These are phyloP conservation scores for Oryzias celebensis DNA, from an alignment of 2,113 vertebrate species.

Conservation along the genomic window DNA sequence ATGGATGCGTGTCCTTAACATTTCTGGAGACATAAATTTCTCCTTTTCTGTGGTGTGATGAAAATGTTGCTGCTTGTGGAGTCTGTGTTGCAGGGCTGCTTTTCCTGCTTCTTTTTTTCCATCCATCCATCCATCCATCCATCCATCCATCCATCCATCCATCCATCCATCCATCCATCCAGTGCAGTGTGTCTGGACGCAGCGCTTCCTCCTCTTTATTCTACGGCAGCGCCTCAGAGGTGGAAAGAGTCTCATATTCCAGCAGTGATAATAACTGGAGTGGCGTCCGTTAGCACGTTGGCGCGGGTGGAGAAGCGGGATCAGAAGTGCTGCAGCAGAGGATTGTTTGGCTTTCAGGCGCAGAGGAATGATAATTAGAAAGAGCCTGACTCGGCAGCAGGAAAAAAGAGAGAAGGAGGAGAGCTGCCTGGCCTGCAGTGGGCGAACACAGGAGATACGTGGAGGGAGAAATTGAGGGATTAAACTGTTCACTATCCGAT, in stretches of 20 bases:
- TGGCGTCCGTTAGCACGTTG: conserved; percentile 17
- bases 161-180: conserved; percentile 24
- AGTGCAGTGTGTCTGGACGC: conserved; percentile 33
- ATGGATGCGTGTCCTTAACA: too few relatives aligned
- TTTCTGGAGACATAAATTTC: too few relatives aligned
- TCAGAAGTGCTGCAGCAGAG: conserved; percentile 39
- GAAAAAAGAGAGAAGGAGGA: conserved; percentile 18
- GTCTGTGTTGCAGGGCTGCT: not conserved
- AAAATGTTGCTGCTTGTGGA: too few relatives aligned
- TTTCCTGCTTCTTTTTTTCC: not conserved
- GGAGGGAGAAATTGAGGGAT: conserved; percentile 5
- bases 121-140: not conserved
- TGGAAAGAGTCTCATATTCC: conserved; percentile 30
- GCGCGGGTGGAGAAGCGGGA: not conserved
- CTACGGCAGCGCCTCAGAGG: conserved; percentile 25
- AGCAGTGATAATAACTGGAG: conserved; percentile 29
- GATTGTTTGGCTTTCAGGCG: conserved; percentile 49
- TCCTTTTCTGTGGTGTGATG: too few relatives aligned
- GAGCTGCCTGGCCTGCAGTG: conserved; percentile 30
- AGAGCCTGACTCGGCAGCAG: conserved; percentile 54
- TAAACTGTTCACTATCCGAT: conserved; percentile 41
- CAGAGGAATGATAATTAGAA: conserved; percentile 68
- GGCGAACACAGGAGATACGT: conserved; percentile 22
- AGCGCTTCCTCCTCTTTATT: conserved; percentile 28
- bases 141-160: conserved; percentile 26